Evolutionary conservation across 2,797 vertebrate species (phyloP).

Genomic region (Vipera ursinii): DNA sequence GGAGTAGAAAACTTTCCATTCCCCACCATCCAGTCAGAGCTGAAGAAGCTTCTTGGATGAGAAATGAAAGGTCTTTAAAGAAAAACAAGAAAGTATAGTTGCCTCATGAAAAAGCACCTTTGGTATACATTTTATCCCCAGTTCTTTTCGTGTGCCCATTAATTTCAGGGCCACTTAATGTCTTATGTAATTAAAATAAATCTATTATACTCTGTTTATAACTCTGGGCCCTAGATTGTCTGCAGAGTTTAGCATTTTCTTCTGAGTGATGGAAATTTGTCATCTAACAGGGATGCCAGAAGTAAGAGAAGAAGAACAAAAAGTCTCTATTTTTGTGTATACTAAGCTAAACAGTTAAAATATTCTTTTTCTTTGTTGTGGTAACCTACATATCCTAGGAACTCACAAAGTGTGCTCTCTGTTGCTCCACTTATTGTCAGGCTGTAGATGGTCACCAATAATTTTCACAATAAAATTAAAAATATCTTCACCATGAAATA

Average conservation of each 20-base stretch:
- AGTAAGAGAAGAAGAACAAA: conserved; percentile 8
- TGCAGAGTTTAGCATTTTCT: conserved; percentile 32
- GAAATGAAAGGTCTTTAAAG: no score
- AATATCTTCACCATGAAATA: neutral
- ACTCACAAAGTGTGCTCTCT: neutral
- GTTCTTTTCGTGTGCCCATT: neutral
- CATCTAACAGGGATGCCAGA: conserved; percentile 29
- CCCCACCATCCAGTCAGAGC: no score
- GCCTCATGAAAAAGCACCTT: no score
- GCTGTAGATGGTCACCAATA: neutral
- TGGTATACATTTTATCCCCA: conserved; percentile 8
- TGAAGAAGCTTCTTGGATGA: no score
- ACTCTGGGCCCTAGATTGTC: conserved; percentile 31
- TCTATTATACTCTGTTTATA: conserved; percentile 53
- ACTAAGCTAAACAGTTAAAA: neutral
- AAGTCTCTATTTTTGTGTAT: conserved; percentile 33
- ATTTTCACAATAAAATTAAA: neutral
- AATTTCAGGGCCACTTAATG: conserved; percentile 43
- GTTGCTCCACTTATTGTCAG: neutral
- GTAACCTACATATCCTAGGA: conserved; percentile 17
- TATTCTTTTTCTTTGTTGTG: neutral
- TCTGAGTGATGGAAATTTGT: neutral
- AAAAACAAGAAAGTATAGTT: no score
- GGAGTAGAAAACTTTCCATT: no score
- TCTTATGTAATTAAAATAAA: conserved; percentile 45